Base-by-base conservation (phyloP, 2,888 invertebrate genomes). In the Amaurobius ferox region DNA sequence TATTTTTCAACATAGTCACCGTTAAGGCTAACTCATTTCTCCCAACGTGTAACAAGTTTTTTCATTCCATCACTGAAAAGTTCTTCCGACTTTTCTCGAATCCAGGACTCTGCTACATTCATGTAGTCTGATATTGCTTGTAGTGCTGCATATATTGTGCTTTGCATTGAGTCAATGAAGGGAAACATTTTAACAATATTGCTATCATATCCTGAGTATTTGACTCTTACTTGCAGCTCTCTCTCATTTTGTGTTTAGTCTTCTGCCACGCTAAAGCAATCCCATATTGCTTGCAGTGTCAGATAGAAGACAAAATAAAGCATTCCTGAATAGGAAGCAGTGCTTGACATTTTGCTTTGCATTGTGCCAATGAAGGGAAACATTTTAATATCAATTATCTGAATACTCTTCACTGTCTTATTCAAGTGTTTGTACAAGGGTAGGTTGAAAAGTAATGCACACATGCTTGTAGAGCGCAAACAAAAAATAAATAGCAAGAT, bases 331-430 rank as follows among this genome's bases (percentile, higher is more conserved):
- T 30, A 66, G 66, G 30, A 66, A 66, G 30, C 32, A 66, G 28
- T 32, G 32, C 66, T 0, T 16, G 35, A 66, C 16, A 64, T 16
- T 30, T 64, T 28, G 29, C 30, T 0, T 13, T 28, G 28, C 29
- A 29, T 64, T 64, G 64, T 64, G 64, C 64, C 64, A 29, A 64
- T 35, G 64, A 64, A 64, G 66, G 66, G 66, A 66, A 23, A 30
- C 66, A 66, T 28, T n/a, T n/a, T n/a, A n/a, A n/a, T n/a, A n/a
- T n/a, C n/a, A n/a, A n/a, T n/a, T n/a, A n/a, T n/a, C n/a, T n/a
- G n/a, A n/a, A n/a, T n/a, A 19, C 19, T 61, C 19, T 11, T 61
- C 9, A 16, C 11, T 7, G 5, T 5, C 35, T 7, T 1, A 0
- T 23, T 9, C 13, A 19, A 9, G 2, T 0, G 23, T 23, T 26